Evolutionary conservation across 2,797 vertebrate species (phyloP).

Genomic region (Pseudomugil tenellus): DNA sequence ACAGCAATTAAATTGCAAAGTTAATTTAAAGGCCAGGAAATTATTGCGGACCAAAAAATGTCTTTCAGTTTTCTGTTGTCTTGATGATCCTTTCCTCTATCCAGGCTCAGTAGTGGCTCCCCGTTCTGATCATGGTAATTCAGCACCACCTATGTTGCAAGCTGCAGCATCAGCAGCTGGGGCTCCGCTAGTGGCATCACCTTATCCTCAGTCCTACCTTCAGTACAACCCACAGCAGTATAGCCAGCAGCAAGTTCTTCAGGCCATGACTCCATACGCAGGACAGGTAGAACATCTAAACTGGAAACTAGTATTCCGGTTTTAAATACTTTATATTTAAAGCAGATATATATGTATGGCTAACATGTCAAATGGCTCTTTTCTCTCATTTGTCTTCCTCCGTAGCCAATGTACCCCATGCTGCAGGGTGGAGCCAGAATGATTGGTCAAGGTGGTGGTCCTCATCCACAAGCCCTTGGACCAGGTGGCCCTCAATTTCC

Average conservation of each 20-base stretch:
- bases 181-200: conserved; percentile 89
- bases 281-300: conserved; percentile 82
- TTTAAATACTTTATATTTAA: no score
- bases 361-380: neutral
- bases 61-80: neutral
- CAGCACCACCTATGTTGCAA: conserved; percentile 88
- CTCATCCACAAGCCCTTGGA: conserved; percentile 88
- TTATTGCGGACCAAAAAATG: neutral
- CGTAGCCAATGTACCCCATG: conserved; percentile 90
- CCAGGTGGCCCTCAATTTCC: conserved; percentile 89
- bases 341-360: neutral
- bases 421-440: conserved; percentile 89
- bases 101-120: conserved; percentile 85
- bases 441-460: conserved; percentile 85
- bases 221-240: conserved; percentile 87
- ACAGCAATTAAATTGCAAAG: neutral
- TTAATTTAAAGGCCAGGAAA: no score
- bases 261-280: conserved; percentile 89
- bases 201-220: conserved; percentile 90
- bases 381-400: neutral
- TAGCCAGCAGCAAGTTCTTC: conserved; percentile 87
- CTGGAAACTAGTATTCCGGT: neutral
- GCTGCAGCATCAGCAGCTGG: conserved; percentile 87
- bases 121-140: conserved; percentile 87
- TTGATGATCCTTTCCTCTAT: conserved; percentile 9